These are phyloP conservation scores for Micoletzkya japonica DNA, from an alignment of 2,888 invertebrate genomes.

Conservation along the genomic window DNA sequence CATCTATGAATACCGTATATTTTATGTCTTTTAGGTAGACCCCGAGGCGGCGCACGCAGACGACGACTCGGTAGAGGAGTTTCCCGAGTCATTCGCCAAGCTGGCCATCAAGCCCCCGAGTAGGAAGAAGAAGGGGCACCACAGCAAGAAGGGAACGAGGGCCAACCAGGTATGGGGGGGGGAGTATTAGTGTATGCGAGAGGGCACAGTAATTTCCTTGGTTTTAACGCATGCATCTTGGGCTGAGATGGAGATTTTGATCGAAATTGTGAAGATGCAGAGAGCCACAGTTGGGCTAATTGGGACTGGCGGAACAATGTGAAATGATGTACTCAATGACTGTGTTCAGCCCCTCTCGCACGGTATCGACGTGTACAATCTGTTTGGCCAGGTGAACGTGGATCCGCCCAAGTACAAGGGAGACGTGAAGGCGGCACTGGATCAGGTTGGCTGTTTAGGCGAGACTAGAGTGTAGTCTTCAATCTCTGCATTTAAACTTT, in stretches of 20 bases:
- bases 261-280: too few species aligned
- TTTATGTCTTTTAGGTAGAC: too few species aligned
- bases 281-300: too few species aligned
- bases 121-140: constrained; percentile 31
- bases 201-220: too few species aligned
- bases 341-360: constrained; percentile 49
- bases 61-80: constrained; percentile 35
- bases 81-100: constrained; percentile 33
- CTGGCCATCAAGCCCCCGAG: constrained; percentile 19
- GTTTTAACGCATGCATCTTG: too few species aligned
- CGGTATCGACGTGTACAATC: constrained; percentile 45
- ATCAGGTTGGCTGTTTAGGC: constrained; percentile 30
- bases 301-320: too few species aligned
- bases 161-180: too few species aligned
- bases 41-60: constrained; percentile 11
- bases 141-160: constrained; percentile 28
- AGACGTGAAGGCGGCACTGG: constrained; percentile 41
- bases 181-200: too few species aligned
- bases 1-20: too few species aligned
- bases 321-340: background rate
- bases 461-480: background rate
- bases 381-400: constrained; percentile 47
- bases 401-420: constrained; percentile 38
- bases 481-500: too few species aligned
- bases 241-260: too few species aligned